These are phyloP conservation scores for Leucophora obtusa DNA, from an alignment of 2,888 invertebrate genomes.

Conservation along the genomic window DNA sequence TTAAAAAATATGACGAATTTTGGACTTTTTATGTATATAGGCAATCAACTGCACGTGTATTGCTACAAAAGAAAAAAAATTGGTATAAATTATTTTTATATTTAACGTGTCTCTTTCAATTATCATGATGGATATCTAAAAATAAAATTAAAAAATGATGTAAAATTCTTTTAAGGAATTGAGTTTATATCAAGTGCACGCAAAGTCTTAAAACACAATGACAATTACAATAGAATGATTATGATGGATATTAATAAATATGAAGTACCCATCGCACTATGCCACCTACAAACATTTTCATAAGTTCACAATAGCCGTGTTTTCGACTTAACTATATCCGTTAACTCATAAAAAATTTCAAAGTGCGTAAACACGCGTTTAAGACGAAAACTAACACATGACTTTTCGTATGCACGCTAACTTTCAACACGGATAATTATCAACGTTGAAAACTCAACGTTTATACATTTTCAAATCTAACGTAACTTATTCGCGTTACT, in stretches of 20 bases:
- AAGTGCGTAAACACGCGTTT: too few species aligned
- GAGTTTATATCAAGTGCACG: constrained; percentile 50
- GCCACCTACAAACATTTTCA: constrained; percentile 22
- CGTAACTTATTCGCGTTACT: too few species aligned
- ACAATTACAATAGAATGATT: constrained; percentile 2
- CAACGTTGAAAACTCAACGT: too few species aligned
- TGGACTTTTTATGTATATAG: constrained; percentile 5
- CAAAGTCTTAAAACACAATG: constrained; percentile 15
- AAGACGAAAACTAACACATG: too few species aligned
- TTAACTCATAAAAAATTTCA: too few species aligned
- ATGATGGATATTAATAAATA: background rate
- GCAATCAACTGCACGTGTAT: constrained; percentile 53
- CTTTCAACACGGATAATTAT: too few species aligned
- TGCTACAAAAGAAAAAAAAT: constrained; percentile 25
- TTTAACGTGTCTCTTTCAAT: constrained; percentile 51
- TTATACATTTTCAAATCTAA: too few species aligned
- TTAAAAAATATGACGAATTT: background rate
- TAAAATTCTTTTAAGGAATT: constrained; percentile 2
- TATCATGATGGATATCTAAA: constrained; percentile 18
- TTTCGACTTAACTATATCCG: too few species aligned
- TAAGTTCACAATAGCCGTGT: constrained; percentile 20
- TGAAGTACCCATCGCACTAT: background rate
- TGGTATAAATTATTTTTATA: constrained; percentile 32
- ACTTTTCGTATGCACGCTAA: too few species aligned
- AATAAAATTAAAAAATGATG: constrained; percentile 13